Base-by-base conservation (phyloP, 1,140 invertebrate genomes). In the Drosophila punjabiensis region DNA sequence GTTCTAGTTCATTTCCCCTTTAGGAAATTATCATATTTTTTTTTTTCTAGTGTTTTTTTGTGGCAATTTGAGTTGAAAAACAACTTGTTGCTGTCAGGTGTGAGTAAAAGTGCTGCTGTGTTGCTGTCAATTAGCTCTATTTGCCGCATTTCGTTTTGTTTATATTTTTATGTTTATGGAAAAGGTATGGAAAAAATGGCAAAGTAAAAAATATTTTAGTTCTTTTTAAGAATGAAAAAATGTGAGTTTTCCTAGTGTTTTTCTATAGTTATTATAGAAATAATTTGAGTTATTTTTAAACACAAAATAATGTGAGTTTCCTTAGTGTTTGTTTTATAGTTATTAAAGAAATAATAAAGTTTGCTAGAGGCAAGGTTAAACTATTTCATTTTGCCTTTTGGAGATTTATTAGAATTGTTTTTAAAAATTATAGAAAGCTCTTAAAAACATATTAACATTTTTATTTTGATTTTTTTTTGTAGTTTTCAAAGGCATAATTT, bases 71-170 rank as follows among this genome's bases (percentile, higher is more conserved):
- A 11, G 28, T 30, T 18, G 52, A 18, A 37, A 59, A 59, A 16
- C 45, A 24, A 65, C 30, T 60, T 48, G 56, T 37, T 18, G 55
- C 37, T 35, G 30, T 11, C 39, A 33, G 30, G 24, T 66, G 63
- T 67, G 43, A 73, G 69, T 73, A 73, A 73, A 68, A 67, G 69
- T 73, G 50, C 33, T 52, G 14, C 24, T 53, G 28, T 32, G 32
- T 14, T n/a, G 6, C 28, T 50, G 62, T 66, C 66, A 67, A 69
- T 69, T 69, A 50, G 45, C 62, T 24, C 14, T 18, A 20, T 48
- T 48, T 13, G 58, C 45, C 8, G 18, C 9, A 6, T n/a, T 13
- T n/a, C 9, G 8, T 33, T 30, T 48, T 14, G 32, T 20, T 18
- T 62, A 16, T 47, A n/a, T 6, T 48, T 47, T 61, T 33, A 20